These are phyloP conservation scores for Hoplostethus atlanticus DNA, from an alignment of 2,797 vertebrate genomes.

Conservation along the genomic window DNA sequence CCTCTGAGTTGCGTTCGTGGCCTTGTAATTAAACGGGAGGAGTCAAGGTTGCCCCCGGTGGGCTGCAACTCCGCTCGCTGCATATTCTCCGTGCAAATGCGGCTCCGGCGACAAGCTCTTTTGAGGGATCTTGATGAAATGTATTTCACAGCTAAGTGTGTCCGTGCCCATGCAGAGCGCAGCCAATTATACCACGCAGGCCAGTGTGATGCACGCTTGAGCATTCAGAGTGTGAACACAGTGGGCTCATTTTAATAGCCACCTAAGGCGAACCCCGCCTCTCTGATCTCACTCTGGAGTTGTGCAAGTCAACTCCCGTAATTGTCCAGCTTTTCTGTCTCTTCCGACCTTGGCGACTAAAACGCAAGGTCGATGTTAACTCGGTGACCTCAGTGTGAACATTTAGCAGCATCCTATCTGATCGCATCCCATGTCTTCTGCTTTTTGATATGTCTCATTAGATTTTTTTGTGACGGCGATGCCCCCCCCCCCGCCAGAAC, in stretches of 20 bases:
- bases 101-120: slow-evolving; percentile 5
- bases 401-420: too few relatives aligned
- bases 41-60: slow-evolving; percentile 49
- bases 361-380: slow-evolving; percentile 9
- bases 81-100: not conserved
- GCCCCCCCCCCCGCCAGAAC: too few relatives aligned
- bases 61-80: not conserved
- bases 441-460: too few relatives aligned
- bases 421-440: too few relatives aligned
- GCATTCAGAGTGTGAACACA: slow-evolving; percentile 37
- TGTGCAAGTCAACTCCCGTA: slow-evolving; percentile 26
- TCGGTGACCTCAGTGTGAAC: slow-evolving; percentile 1
- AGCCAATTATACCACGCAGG: slow-evolving; percentile 52
- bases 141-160: slow-evolving; percentile 9
- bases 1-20: slow-evolving; percentile 37
- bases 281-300: slow-evolving; percentile 47
- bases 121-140: slow-evolving; percentile 10
- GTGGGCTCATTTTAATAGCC: slow-evolving; percentile 52
- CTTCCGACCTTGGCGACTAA: slow-evolving; percentile 35
- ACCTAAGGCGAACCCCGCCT: slow-evolving; percentile 44
- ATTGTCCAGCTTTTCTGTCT: slow-evolving; percentile 26
- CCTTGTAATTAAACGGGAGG: not conserved
- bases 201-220: slow-evolving; percentile 26
- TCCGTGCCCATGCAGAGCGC: slow-evolving; percentile 14
- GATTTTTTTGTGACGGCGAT: too few relatives aligned